Base-by-base conservation (phyloP, 2,113 vertebrate genomes). In the Haemorhous mexicanus region DNA sequence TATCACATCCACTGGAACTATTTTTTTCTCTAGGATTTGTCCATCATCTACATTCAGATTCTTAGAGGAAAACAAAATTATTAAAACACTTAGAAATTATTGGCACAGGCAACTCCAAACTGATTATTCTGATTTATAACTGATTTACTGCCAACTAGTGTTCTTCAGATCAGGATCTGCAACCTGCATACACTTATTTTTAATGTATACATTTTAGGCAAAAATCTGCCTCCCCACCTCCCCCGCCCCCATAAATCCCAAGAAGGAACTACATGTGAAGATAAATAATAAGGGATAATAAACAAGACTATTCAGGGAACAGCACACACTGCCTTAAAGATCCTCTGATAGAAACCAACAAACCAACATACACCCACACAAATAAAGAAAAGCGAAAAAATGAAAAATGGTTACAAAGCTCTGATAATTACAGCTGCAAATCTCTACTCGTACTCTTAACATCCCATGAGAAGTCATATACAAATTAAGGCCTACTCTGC, bases 401-500 rank as follows among this genome's bases (percentile, higher is more conserved):
- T 2, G 3, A 4, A 35, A 69, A 59, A 18, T 17, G 8, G 32
- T 50, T 59, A 49, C 52, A 83, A 70, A 67, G 11, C 20, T 15
- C 17, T 52, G 37, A 27, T 12, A 69, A 62, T 37, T 30, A 74
- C 0, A 2, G 30, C 24, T 61, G 21, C 18, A 90, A 56, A 41
- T 33, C 33, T 77, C 87, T 26, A 84, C 9, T 18, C 0, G 1
- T 32, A 37, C 37, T 69, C 70, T 27, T 74, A 44, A 39, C 11
- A 53, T 7, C 5, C 13, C 1, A 2, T 7, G 10, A 77, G 37
- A 53, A n/a, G 49, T 32, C 27, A 16, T 1, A 20, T 2, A 46
- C 20, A 61, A 91, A 19, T 32, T 28, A 47, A 75, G 5, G 11
- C n/a, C 28, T 47, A 19, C 15, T 14, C 55, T 56, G 39, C 70